Conservation (phyloP, 1,140 invertebrate genomes). For the Aleiodes sp. region DNA sequence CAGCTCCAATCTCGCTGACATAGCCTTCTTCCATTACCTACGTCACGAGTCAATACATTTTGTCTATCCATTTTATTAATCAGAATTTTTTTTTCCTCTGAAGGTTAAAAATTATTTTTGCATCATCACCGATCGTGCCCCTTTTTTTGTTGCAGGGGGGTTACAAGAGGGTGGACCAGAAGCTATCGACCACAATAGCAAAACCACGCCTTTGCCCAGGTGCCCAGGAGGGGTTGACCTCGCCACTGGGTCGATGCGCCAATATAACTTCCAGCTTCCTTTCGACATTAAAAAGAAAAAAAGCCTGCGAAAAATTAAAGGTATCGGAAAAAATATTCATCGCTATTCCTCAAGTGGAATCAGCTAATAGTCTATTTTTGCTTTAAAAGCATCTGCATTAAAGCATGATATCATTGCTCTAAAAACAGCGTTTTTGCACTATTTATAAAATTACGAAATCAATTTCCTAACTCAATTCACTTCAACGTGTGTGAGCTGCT, state of each 20-base stretch:
- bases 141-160: too few species aligned
- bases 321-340: background rate
- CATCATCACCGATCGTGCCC: too few species aligned
- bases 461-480: too few species aligned
- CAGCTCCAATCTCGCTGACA: conserved; percentile 31
- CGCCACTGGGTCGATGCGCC: conserved; percentile 24
- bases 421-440: background rate
- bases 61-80: too few species aligned
- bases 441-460: too few species aligned
- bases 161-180: conserved; percentile 25
- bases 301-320: background rate
- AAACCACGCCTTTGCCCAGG: conserved; percentile 32
- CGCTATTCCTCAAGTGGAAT: conserved; percentile 4
- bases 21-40: conserved; percentile 21
- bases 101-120: too few species aligned
- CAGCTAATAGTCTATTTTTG: conserved; percentile 4
- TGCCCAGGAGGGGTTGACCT: conserved; percentile 29
- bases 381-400: background rate
- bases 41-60: conserved; percentile 21
- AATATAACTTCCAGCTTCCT: conserved; percentile 8
- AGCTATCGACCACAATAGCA: conserved; percentile 29
- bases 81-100: too few species aligned
- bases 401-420: background rate
- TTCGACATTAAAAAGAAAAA: background rate
- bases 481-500: too few species aligned